phyloP scores from a whole-genome alignment of 1,140 invertebrate genomes.

The Procambarus virginalis region DNA sequence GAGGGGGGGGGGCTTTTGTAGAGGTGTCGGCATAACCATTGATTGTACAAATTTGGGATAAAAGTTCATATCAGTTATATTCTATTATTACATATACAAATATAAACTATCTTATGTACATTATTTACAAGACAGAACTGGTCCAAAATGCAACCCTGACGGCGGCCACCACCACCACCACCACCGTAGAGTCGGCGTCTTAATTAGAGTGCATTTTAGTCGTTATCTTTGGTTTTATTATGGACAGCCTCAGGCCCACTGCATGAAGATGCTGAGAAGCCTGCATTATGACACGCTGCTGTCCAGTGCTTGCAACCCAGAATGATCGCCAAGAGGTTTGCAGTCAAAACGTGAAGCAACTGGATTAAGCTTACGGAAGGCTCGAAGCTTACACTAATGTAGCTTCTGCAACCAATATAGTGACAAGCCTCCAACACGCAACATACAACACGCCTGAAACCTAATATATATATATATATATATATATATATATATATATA shows the following conservation, averaged over 20 bases:
- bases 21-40: slow-evolving; percentile 47
- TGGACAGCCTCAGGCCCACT: slow-evolving; percentile 38
- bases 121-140: slow-evolving; percentile 59
- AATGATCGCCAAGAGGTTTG: too few species aligned
- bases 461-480: not conserved
- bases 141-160: slow-evolving; percentile 57
- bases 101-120: slow-evolving; percentile 69
- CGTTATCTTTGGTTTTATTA: slow-evolving; percentile 60
- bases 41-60: slow-evolving; percentile 63
- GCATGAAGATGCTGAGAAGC: slow-evolving; percentile 23
- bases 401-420: not conserved
- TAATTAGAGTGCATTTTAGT: slow-evolving; percentile 33
- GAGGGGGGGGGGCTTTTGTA: slow-evolving; percentile 6
- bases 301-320: slow-evolving; percentile 1
- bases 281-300: slow-evolving; percentile 14
- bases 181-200: not conserved
- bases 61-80: slow-evolving; percentile 55
- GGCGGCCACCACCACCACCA: not conserved
- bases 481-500: too few species aligned
- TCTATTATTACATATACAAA: slow-evolving; percentile 68
- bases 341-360: not conserved
- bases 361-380: too few species aligned
- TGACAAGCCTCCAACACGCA: not conserved
- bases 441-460: not conserved
- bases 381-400: not conserved